A percentile compares a stretch with the other conserved stretches of the same genome.
Evolutionary conservation across 1,140 invertebrate species (phyloP).

Genomic region (Neodiprion pinetum): DNA sequence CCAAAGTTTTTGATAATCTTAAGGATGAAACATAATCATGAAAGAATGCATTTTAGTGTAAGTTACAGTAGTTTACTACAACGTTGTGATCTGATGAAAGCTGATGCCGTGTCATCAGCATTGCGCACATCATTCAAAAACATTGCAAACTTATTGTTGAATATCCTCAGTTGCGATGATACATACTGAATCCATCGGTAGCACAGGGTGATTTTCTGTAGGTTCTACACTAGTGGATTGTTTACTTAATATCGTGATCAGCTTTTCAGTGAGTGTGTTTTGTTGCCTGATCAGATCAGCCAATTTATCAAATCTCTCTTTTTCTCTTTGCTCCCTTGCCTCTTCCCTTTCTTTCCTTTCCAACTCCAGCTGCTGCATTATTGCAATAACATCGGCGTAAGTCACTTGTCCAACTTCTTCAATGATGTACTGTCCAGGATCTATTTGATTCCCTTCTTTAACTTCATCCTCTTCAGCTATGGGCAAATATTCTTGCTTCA

Average conservation of each 20-base stretch:
- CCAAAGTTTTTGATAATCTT: too few species aligned
- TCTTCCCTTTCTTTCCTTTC: background rate
- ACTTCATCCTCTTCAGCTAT: background rate
- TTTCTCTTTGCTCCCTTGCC: background rate
- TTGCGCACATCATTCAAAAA: too few species aligned
- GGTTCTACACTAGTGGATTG: background rate
- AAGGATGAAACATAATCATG: too few species aligned
- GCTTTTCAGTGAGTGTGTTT: background rate
- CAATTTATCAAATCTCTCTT: background rate
- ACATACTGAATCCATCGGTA: background rate
- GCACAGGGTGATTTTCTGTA: too few species aligned
- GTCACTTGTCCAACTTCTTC: conserved; percentile 2
- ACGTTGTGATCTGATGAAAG: too few species aligned
- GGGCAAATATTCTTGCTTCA: background rate
- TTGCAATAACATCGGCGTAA: background rate
- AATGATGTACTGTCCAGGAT: background rate
- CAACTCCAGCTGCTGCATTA: background rate
- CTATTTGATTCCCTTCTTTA: background rate
- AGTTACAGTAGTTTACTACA: too few species aligned
- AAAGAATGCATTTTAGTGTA: too few species aligned
- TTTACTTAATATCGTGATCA: background rate
- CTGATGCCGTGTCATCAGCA: too few species aligned
- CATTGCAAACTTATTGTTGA: background rate
- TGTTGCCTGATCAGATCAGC: conserved; percentile 4
- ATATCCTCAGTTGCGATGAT: conserved; percentile 1